phyloP scores from a whole-genome alignment of 2,797 vertebrate species.

The Semotilus atromaculatus region DNA sequence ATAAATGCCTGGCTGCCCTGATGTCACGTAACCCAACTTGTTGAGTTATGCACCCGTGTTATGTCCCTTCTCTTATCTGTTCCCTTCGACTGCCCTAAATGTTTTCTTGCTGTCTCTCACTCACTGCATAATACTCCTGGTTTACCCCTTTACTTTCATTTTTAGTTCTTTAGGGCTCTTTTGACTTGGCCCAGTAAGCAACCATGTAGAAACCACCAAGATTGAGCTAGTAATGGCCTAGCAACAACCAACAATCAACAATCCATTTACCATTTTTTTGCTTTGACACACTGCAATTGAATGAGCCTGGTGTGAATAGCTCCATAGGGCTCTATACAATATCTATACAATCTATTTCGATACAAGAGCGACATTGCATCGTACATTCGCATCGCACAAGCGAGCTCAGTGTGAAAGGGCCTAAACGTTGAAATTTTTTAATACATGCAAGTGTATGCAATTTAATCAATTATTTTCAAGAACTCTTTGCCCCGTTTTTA shows the following conservation, averaged over 20 bases:
- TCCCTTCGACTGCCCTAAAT: background rate
- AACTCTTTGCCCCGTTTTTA: too few species aligned
- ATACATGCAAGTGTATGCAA: background rate
- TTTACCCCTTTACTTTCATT: background rate
- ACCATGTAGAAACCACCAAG: background rate
- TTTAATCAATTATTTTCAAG: background rate
- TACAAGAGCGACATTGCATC: background rate
- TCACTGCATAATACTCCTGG: background rate
- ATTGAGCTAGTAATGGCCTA: background rate
- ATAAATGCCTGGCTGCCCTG: background rate
- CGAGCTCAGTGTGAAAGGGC: background rate
- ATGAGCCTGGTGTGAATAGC: background rate
- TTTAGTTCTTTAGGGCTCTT: background rate
- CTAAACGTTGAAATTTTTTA: background rate
- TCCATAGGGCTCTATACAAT: background rate
- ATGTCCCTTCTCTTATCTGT: background rate
- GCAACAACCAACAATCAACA: too few species aligned
- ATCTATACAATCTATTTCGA: too few species aligned
- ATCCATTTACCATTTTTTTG: too few species aligned
- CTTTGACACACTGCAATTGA: too few species aligned
- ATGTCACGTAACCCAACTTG: slow-evolving; percentile 30
- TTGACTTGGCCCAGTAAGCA: background rate
- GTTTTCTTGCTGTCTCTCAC: background rate
- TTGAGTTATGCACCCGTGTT: slow-evolving; percentile 52
- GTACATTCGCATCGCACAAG: accelerated